A percentile compares a stretch with the other conserved stretches of the same genome.
Conservation (phyloP, 2,888 invertebrate species). For the Heliconius sara region DNA sequence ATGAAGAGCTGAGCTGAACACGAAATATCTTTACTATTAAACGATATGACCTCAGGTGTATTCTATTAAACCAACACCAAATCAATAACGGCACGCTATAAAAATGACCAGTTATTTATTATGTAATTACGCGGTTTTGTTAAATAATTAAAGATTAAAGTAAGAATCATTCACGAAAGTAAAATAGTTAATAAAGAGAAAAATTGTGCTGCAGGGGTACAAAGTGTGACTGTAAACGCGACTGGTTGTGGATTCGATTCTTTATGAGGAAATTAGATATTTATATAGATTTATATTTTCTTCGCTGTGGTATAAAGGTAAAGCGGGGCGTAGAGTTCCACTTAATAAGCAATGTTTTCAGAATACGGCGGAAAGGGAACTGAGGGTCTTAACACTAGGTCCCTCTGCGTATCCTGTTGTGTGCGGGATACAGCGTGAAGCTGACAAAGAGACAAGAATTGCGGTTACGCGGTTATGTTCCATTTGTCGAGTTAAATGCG, state of each 20-base stretch:
- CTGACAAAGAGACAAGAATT: neutral
- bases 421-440: too few species aligned
- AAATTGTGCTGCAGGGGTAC: too few species aligned
- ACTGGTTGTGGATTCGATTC: too few species aligned
- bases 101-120: slow-evolving; percentile 31
- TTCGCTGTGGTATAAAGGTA: too few species aligned
- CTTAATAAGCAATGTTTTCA: too few species aligned
- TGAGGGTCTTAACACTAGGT: too few species aligned
- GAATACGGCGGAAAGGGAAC: too few species aligned
- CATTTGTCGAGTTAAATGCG: slow-evolving; percentile 24
- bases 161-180: slow-evolving; percentile 21
- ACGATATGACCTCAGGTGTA: slow-evolving; percentile 11
- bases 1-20: neutral
- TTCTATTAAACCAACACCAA: slow-evolving; percentile 4
- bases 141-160: neutral
- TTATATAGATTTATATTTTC: too few species aligned
- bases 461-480: slow-evolving; percentile 28
- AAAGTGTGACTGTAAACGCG: too few species aligned
- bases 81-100: slow-evolving; percentile 28
- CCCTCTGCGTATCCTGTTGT: too few species aligned
- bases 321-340: too few species aligned
- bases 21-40: slow-evolving; percentile 14
- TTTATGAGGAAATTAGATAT: too few species aligned
- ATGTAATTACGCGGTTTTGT: slow-evolving; percentile 18
- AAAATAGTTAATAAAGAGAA: slow-evolving; percentile 4